These are phyloP conservation scores for Caenorhabditis zanzibari DNA, from an alignment of 2,888 invertebrate species.

Conservation along the genomic window DNA sequence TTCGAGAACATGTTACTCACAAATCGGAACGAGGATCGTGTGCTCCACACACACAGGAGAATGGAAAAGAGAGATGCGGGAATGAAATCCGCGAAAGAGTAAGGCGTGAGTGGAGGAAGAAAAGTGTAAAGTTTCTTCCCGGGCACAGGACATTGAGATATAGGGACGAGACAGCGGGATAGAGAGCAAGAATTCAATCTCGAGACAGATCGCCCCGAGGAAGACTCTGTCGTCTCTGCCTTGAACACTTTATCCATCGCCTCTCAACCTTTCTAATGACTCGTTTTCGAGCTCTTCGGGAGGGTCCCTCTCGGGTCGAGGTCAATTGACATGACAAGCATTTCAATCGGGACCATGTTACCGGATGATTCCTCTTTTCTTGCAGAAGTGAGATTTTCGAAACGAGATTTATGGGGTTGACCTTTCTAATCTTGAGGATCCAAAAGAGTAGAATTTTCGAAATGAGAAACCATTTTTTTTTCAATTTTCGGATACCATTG, in stretches of 20 bases:
- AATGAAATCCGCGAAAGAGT: slow-evolving; percentile 34
- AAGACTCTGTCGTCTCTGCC: slow-evolving; percentile 23
- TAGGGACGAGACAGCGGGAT: not conserved
- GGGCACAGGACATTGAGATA: slow-evolving; percentile 44
- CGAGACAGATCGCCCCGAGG: slow-evolving; percentile 30
- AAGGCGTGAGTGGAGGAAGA: slow-evolving; percentile 51
- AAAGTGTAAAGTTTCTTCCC: slow-evolving; percentile 60
- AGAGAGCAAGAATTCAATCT: slow-evolving; percentile 23
- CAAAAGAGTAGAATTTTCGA: too few species aligned
- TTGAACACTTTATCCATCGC: slow-evolving; percentile 47
- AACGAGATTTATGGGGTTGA: slow-evolving; percentile 24
- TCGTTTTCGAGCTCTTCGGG: slow-evolving; percentile 36
- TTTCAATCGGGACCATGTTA: slow-evolving; percentile 10
- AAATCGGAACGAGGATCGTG: slow-evolving; percentile 55
- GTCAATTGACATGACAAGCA: slow-evolving; percentile 43
- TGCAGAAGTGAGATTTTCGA: not conserved
- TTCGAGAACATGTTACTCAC: slow-evolving; percentile 64
- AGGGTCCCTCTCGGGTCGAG: slow-evolving; percentile 15
- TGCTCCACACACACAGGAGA: slow-evolving; percentile 9
- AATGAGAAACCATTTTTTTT: too few species aligned
- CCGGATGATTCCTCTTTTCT: not conserved
- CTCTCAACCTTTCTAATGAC: slow-evolving; percentile 37
- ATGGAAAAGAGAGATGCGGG: slow-evolving; percentile 13
- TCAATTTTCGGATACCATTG: too few species aligned
- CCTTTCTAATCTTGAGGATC: not conserved